phyloP scores from a whole-genome alignment of 2,113 vertebrate species.

The Procavia capensis region DNA sequence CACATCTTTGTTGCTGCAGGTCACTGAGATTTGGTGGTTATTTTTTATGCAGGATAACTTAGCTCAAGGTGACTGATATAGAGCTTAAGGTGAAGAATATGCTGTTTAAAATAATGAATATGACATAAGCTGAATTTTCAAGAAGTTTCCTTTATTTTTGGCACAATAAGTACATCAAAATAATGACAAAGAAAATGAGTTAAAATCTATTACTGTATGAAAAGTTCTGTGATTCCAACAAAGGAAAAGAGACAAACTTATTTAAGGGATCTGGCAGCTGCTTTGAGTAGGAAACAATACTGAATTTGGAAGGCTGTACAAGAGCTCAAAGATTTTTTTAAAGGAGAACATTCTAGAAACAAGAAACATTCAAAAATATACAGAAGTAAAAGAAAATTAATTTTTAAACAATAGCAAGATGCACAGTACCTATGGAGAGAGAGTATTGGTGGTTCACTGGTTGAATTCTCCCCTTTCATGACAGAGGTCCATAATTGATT shows the following conservation, averaged over 20 bases:
- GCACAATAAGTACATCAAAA: not conserved
- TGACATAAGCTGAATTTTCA: not conserved
- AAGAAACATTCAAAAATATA: conserved; percentile 29
- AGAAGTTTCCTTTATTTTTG: not conserved
- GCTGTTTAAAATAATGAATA: not conserved
- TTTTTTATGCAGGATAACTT: not conserved
- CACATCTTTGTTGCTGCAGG: not conserved
- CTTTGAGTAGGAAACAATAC: not conserved
- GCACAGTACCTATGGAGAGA: not conserved
- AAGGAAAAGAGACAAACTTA: not conserved
- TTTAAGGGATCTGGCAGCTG: not conserved
- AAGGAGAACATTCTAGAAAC: conserved; percentile 19
- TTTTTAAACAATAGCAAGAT: conserved; percentile 11
- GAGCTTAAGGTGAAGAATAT: not conserved
- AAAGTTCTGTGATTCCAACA: not conserved
- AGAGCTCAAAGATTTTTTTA: not conserved
- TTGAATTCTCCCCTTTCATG: not conserved
- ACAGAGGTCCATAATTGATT: not conserved
- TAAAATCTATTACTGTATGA: not conserved
- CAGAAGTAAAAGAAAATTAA: conserved; percentile 8
- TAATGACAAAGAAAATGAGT: conserved; percentile 11
- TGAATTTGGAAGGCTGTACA: conserved; percentile 4
- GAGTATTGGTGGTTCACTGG: not conserved
- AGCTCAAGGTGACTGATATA: not conserved
- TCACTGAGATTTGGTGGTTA: not conserved